Conservation (phyloP, 2,113 vertebrate genomes). For the Anolis sagrei region DNA sequence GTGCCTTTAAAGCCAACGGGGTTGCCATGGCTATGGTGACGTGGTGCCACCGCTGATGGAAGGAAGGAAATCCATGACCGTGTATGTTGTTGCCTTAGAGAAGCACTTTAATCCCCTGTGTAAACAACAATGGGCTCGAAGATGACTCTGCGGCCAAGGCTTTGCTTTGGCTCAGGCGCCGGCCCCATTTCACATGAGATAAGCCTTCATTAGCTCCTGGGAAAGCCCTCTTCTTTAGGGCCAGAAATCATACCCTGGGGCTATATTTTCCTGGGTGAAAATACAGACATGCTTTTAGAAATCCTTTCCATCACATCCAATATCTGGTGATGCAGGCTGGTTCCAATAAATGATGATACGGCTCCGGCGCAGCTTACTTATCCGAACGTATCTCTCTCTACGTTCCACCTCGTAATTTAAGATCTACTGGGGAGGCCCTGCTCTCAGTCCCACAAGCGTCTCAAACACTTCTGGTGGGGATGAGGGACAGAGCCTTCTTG, state of each 20-base stretch:
- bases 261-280: background rate
- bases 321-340: background rate
- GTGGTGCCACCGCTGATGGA: background rate
- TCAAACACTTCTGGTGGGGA: too few relatives aligned
- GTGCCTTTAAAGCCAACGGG: conserved; percentile 30
- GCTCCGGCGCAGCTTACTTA: too few relatives aligned
- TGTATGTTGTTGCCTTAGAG: background rate
- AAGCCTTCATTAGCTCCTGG: background rate
- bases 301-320: background rate
- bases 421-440: too few relatives aligned
- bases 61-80: conserved; percentile 16
- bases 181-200: background rate
- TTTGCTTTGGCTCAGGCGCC: background rate
- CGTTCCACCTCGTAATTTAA: too few relatives aligned
- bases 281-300: background rate
- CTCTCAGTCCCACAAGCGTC: too few relatives aligned
- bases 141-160: background rate
- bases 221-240: background rate
- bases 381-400: too few relatives aligned
- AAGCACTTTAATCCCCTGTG: background rate
- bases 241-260: background rate
- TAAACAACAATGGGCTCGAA: background rate
- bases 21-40: conserved; percentile 26
- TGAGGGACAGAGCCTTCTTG: too few relatives aligned
- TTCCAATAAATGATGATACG: too few relatives aligned